Percentiles rank a stretch among this genome's conserved stretches.
Conservation (phyloP, 2,888 invertebrate species). For the Dexiosoma caninum region DNA sequence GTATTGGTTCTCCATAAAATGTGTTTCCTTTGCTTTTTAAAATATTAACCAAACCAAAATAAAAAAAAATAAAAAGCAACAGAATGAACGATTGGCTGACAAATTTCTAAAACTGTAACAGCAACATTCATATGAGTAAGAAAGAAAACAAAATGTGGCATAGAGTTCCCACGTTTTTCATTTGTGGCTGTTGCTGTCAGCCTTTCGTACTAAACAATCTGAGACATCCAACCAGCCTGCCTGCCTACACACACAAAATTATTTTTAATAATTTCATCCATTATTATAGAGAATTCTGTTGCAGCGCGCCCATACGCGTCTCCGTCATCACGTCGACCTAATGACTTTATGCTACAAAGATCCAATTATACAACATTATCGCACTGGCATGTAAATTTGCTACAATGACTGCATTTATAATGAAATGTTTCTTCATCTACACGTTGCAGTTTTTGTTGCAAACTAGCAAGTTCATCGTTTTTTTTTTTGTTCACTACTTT, state of each 20-base stretch:
- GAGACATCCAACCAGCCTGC: background rate
- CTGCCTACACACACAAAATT: conserved; percentile 42
- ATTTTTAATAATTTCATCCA: conserved; percentile 56
- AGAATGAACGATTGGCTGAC: background rate
- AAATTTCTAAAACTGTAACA: conserved; percentile 25
- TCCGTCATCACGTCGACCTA: conserved; percentile 59
- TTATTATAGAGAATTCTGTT: conserved; percentile 47
- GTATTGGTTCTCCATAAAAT: conserved; percentile 40
- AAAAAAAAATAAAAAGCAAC: too few relatives aligned
- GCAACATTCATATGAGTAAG: background rate
- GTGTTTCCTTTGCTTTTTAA: conserved; percentile 4
- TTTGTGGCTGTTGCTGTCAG: conserved; percentile 14
- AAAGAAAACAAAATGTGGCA: background rate
- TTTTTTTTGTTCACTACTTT: background rate
- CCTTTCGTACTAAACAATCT: background rate
- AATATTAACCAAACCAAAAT: background rate
- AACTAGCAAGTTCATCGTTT: conserved; percentile 14
- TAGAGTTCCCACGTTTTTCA: conserved; percentile 49
- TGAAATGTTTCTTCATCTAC: conserved; percentile 38
- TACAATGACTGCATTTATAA: conserved; percentile 51
- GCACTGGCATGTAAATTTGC: conserved; percentile 57
- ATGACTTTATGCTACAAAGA: conserved; percentile 60
- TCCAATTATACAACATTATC: conserved; percentile 58
- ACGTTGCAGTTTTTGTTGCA: conserved; percentile 21
- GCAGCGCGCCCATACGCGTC: conserved; percentile 54